phyloP scores from a whole-genome alignment of 1,140 invertebrate genomes.

The Aphaenogaster rudis region DNA sequence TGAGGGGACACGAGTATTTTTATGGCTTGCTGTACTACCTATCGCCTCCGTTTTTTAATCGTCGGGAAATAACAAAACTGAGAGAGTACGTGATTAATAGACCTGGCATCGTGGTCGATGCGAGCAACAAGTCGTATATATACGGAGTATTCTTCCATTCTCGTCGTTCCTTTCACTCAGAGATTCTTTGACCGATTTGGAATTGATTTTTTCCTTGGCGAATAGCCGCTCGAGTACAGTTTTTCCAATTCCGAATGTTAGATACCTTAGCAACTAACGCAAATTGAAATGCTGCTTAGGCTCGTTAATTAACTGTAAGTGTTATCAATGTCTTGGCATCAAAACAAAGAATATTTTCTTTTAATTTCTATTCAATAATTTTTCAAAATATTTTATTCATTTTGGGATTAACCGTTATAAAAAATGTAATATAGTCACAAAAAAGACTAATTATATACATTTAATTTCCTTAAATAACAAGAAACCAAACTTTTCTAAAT shows the following conservation, averaged over 20 bases:
- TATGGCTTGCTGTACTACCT: not conserved
- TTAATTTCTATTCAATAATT: not conserved
- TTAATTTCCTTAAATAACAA: not conserved
- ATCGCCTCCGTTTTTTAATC: not conserved
- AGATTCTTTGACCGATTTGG: not conserved
- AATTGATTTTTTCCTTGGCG: not conserved
- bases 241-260: not conserved
- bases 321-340: not conserved
- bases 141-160: not conserved
- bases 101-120: constrained; percentile 12
- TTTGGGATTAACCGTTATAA: not conserved
- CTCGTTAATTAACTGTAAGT: not conserved
- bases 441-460: not conserved
- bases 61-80: constrained; percentile 12
- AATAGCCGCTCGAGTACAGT: not conserved
- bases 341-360: not conserved
- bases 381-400: not conserved
- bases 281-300: not conserved
- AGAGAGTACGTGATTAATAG: constrained; percentile 12
- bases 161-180: not conserved
- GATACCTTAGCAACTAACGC: not conserved
- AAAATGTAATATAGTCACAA: constrained; percentile 1
- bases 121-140: constrained; percentile 32
- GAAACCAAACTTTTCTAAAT: not conserved
- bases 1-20: not conserved